phyloP scores from a whole-genome alignment of 2,888 invertebrate species.

The Colletes collaris region DNA sequence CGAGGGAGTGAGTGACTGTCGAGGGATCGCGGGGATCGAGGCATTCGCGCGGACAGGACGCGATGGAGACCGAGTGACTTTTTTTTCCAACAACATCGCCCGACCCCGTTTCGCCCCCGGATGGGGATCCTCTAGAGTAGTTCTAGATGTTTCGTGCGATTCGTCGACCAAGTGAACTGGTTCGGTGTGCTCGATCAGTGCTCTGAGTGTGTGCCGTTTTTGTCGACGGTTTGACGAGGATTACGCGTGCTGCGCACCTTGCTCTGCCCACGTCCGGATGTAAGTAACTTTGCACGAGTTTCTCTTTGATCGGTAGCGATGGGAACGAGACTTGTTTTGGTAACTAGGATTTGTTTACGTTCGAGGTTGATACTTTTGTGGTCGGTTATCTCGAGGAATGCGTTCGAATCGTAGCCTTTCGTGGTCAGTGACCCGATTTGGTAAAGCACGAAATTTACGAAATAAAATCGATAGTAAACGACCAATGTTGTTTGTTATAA shows the following conservation, averaged over 20 bases:
- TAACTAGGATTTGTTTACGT: no score
- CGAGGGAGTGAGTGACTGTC: background rate
- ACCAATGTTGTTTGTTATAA: no score
- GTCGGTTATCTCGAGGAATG: no score
- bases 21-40: conserved; percentile 1
- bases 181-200: conserved; percentile 62
- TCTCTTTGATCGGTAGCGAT: no score
- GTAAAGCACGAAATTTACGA: no score
- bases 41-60: conserved; percentile 10
- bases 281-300: conserved; percentile 26
- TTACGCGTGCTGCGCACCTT: conserved; percentile 50
- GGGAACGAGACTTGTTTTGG: no score
- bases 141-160: conserved; percentile 63
- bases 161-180: conserved; percentile 53
- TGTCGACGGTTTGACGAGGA: conserved; percentile 49
- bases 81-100: background rate
- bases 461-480: no score
- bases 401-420: no score
- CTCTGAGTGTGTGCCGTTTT: conserved; percentile 57
- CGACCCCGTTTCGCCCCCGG: conserved; percentile 3
- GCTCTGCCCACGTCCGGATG: conserved; percentile 27
- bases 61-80: conserved; percentile 59
- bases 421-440: no score
- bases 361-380: no score
- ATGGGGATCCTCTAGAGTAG: conserved; percentile 45